Conservation (phyloP, 2,888 invertebrate species). For the Prenolepis imparis region DNA sequence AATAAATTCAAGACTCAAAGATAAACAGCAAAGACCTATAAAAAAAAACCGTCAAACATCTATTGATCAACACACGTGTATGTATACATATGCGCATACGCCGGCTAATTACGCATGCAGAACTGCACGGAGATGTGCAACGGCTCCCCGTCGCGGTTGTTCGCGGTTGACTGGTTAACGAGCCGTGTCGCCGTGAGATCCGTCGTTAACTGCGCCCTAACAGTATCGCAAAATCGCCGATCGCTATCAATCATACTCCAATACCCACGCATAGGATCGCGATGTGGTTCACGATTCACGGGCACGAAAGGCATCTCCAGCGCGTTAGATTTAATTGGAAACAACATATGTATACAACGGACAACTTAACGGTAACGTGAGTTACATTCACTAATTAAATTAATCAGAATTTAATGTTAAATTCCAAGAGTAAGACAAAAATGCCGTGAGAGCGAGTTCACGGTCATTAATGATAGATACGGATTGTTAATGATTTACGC, state of each 20-base stretch:
- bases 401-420: conserved; percentile 47
- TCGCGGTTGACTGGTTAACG: conserved; percentile 60
- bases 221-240: conserved; percentile 55
- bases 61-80: conserved; percentile 24
- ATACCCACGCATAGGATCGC: background rate
- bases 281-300: background rate
- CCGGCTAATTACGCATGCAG: conserved; percentile 46
- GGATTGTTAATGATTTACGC: conserved; percentile 32
- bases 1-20: background rate
- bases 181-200: conserved; percentile 64
- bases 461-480: conserved; percentile 33
- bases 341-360: conserved; percentile 25
- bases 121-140: conserved; percentile 45
- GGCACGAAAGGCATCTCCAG: background rate
- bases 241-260: conserved; percentile 58
- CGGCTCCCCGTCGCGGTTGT: conserved; percentile 40
- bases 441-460: conserved; percentile 48
- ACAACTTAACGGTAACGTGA: conserved; percentile 35
- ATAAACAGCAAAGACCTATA: background rate
- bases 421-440: conserved; percentile 32
- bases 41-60: conserved; percentile 16
- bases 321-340: conserved; percentile 36
- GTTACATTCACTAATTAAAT: conserved; percentile 51
- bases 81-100: background rate
- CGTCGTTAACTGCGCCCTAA: conserved; percentile 60